phyloP scores from a whole-genome alignment of 1,140 invertebrate species.

The Meteorus sp. region DNA sequence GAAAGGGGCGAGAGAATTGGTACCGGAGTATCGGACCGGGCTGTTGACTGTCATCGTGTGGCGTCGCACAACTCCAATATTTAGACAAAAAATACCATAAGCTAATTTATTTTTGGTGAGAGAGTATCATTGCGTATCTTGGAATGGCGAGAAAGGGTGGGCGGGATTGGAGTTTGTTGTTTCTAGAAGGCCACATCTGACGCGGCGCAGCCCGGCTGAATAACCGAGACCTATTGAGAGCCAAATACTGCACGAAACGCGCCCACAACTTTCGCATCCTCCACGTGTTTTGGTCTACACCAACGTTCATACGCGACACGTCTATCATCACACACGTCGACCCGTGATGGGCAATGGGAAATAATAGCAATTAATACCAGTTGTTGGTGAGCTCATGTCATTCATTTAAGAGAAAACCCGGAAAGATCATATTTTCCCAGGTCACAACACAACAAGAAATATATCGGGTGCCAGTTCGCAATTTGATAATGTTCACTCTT shows the following conservation, averaged over 20 bases:
- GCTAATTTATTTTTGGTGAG: conserved; percentile 8
- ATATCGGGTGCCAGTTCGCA: too few relatives aligned
- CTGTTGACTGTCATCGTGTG: neutral
- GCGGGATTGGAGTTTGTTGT: conserved; percentile 32
- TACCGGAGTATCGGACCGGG: neutral
- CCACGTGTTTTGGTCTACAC: conserved; percentile 18
- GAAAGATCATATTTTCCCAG: conserved; percentile 36
- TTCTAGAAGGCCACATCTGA: conserved; percentile 39
- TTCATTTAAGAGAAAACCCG: conserved; percentile 27
- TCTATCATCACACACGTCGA: conserved; percentile 18
- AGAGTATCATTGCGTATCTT: neutral
- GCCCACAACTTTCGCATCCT: conserved; percentile 28
- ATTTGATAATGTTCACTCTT: conserved; percentile 37
- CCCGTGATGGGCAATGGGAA: conserved; percentile 15
- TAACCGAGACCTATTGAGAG: conserved; percentile 6
- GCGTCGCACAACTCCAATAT: neutral
- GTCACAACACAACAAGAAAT: too few relatives aligned
- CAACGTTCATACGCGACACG: conserved; percentile 18
- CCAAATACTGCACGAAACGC: conserved; percentile 20
- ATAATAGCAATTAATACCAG: conserved; percentile 19
- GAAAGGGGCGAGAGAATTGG: conserved; percentile 13
- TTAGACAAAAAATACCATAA: conserved; percentile 12
- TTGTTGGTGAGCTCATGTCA: conserved; percentile 33
- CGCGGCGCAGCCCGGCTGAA: conserved; percentile 23
- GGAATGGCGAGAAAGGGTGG: neutral